phyloP scores from a whole-genome alignment of 2,113 vertebrate genomes.

The Tamias sibiricus region DNA sequence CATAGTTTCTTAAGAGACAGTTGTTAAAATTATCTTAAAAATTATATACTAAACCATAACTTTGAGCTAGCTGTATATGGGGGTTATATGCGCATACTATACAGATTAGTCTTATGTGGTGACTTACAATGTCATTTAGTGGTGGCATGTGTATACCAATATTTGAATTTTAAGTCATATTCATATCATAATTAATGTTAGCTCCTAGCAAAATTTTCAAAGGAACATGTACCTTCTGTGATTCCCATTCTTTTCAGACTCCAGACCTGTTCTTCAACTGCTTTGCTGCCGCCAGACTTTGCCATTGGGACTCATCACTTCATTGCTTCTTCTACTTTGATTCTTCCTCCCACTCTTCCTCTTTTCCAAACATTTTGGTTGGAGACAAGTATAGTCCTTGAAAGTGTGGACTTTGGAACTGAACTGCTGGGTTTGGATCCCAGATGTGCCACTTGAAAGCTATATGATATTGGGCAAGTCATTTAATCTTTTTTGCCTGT shows the following conservation, averaged over 20 bases:
- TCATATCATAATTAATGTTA: slow-evolving; percentile 2
- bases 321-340: neutral
- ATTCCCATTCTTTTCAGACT: neutral
- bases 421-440: neutral
- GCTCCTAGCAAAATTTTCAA: neutral
- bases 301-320: neutral
- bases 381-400: neutral
- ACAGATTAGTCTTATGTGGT: slow-evolving; percentile 3
- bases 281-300: neutral
- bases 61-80: neutral
- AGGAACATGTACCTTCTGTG: neutral
- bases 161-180: neutral
- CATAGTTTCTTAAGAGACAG: slow-evolving; percentile 34
- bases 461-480: neutral
- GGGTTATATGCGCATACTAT: neutral
- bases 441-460: neutral
- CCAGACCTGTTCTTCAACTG: neutral
- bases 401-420: neutral
- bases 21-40: slow-evolving; percentile 43
- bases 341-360: neutral
- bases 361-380: neutral
- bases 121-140: neutral
- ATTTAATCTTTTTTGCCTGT: neutral
- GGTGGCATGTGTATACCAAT: neutral
- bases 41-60: neutral